These are phyloP conservation scores for Lemur catta DNA, from an alignment of 2,797 vertebrate genomes.

Conservation along the genomic window DNA sequence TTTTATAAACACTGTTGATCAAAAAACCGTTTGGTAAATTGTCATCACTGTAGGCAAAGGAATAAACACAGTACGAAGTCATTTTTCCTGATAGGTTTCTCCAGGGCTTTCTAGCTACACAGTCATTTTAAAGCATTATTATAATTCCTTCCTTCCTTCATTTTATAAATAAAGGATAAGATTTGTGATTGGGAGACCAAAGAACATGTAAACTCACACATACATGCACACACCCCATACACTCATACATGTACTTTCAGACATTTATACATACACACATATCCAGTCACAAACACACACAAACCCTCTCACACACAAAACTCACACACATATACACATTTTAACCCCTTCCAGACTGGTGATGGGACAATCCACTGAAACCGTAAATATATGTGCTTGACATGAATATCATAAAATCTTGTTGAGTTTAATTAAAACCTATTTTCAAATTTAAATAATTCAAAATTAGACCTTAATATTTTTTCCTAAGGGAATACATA, in stretches of 20 bases:
- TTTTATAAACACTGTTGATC: slow-evolving; percentile 28
- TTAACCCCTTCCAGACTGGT: background rate
- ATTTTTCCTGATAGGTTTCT: slow-evolving; percentile 24
- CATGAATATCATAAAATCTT: background rate
- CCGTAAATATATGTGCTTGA: background rate
- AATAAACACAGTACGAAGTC: background rate
- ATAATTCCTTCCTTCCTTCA: background rate
- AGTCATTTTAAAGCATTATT: slow-evolving; percentile 19
- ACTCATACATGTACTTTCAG: background rate
- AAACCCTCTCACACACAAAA: background rate
- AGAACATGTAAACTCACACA: background rate
- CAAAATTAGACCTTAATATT: background rate
- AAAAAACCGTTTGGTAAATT: slow-evolving; percentile 35
- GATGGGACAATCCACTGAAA: background rate
- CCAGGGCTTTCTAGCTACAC: background rate
- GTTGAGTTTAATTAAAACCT: background rate
- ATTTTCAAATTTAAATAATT: slow-evolving; percentile 30
- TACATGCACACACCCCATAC: background rate
- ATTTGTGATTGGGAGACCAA: background rate
- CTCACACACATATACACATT: background rate
- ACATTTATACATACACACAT: background rate
- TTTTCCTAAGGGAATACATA: background rate
- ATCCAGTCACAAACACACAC: background rate
- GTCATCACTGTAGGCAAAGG: background rate
- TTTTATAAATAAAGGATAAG: slow-evolving; percentile 22